phyloP scores from a whole-genome alignment of 2,888 invertebrate genomes.

The Polydrusus cervinus region DNA sequence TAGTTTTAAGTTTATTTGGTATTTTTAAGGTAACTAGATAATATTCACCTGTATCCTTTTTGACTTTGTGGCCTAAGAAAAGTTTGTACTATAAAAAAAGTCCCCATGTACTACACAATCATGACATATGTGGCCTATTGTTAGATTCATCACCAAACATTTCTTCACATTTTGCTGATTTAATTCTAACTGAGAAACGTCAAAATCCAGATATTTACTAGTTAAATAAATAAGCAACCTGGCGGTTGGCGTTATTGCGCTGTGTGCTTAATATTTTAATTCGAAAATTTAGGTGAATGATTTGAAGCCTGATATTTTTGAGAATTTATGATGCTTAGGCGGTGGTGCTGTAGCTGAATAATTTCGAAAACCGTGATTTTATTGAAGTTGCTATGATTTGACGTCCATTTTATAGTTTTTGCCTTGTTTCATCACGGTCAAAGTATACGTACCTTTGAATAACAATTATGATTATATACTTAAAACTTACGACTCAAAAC shows the following conservation, averaged over 20 bases:
- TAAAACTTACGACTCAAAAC: constrained; percentile 8
- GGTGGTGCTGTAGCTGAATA: constrained; percentile 8
- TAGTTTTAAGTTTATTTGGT: constrained; percentile 20
- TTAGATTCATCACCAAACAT: no score
- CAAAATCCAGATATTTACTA: no score
- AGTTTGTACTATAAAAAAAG: not conserved
- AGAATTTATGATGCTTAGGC: constrained; percentile 14
- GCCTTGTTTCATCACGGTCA: constrained; percentile 14
- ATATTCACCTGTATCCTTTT: not conserved
- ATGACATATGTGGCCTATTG: no score
- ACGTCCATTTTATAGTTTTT: constrained; percentile 29
- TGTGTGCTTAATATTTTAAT: not conserved
- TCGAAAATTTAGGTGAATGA: not conserved
- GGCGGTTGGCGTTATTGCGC: no score
- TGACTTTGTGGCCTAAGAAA: not conserved
- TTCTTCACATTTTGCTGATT: no score
- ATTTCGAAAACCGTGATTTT: constrained; percentile 11
- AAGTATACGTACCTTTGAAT: constrained; percentile 1
- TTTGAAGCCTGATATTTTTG: not conserved
- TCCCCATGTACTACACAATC: no score
- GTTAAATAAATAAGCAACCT: no score
- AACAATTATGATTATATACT: not conserved
- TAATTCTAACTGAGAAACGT: no score
- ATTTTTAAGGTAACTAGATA: not conserved
- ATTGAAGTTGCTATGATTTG: constrained; percentile 5